phyloP scores from a whole-genome alignment of 1,140 invertebrate genomes.

The Drosophila quadrilineata region DNA sequence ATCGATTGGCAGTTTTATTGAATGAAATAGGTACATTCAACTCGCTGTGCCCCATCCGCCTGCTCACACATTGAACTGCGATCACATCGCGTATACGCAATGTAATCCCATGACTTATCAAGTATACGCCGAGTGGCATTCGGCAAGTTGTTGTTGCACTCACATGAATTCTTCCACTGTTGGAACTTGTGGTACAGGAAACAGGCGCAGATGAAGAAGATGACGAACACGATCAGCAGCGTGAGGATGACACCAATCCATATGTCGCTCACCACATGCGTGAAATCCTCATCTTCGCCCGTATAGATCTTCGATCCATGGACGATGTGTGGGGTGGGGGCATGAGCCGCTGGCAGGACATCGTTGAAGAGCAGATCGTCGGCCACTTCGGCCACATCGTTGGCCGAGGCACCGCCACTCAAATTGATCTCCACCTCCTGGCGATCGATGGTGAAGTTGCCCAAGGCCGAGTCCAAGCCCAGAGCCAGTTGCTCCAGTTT shows the following conservation, averaged over 20 bases:
- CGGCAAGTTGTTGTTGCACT: constrained; percentile 57
- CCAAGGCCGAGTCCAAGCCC: constrained; percentile 68
- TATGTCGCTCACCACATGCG: constrained; percentile 82
- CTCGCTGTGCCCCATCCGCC: not conserved
- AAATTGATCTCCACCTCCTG: constrained; percentile 73
- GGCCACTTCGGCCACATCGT: constrained; percentile 54
- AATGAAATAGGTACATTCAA: constrained; percentile 8
- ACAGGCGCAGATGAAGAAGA: constrained; percentile 85
- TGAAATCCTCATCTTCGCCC: constrained; percentile 73
- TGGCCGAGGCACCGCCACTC: constrained; percentile 48
- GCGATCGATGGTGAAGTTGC: constrained; percentile 71
- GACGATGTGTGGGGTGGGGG: constrained; percentile 48
- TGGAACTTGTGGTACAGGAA: constrained; percentile 86
- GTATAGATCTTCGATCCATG: constrained; percentile 60
- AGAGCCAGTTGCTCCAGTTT: constrained; percentile 76
- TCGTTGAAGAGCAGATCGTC: constrained; percentile 58
- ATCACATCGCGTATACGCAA: constrained; percentile 24
- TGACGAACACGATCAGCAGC: constrained; percentile 84
- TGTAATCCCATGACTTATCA: constrained; percentile 4
- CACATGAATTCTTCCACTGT: constrained; percentile 86
- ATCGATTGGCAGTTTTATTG: not conserved
- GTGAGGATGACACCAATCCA: constrained; percentile 85
- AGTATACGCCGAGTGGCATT: constrained; percentile 37
- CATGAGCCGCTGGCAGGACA: constrained; percentile 49
- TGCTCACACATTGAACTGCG: not conserved